Base-by-base conservation (phyloP, 2,113 vertebrate species). In the Dinomys branickii region DNA sequence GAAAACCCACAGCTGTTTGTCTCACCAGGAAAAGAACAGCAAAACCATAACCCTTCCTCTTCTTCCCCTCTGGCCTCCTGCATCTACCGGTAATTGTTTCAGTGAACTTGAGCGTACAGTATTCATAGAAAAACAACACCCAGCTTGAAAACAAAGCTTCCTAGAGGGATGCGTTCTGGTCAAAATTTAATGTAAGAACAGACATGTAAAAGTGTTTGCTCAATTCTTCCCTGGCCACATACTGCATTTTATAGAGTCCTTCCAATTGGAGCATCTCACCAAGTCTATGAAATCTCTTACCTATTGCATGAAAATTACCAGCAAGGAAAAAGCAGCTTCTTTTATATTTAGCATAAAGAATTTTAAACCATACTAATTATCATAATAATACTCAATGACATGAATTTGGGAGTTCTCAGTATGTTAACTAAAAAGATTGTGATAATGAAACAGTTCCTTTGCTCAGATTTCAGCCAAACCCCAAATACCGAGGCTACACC, bases 381-480 rank as follows among this genome's bases (percentile, higher is more conserved):
- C 90, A 50, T 63, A 65, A 92, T 92, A 88, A 83, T 38, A 80
- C 41, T 89, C 52, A 91, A 86, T 93, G 77, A 92, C 16, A 63
- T 28, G 26, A 84, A 85, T 50, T 78, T 91, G 38, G 85, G 63
- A 83, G 52, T 75, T 92, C 81, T 91, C 67, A n/a, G 83, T 56
- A 38, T 30, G 38, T 19, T 78, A 77, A 91, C 33, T 73, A 73
- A 82, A 88, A 54, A 30, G 63, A 35, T 13, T 13, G 5, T 17
- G 6, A 58, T 35, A 78, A 78, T 65, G 30, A 77, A 90, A 80
- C 3, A 5, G 14, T 54, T 85, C 80, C 61, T 78, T 82, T 44
- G 38, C 83, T 59, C 56, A 82, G 77, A 82, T 67, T 88, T 88
- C 59, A 73, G 63, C 50, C 52, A 85, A 92, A 85, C 10, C 56